phyloP scores from a whole-genome alignment of 2,797 vertebrate species.

The Merluccius polli region DNA sequence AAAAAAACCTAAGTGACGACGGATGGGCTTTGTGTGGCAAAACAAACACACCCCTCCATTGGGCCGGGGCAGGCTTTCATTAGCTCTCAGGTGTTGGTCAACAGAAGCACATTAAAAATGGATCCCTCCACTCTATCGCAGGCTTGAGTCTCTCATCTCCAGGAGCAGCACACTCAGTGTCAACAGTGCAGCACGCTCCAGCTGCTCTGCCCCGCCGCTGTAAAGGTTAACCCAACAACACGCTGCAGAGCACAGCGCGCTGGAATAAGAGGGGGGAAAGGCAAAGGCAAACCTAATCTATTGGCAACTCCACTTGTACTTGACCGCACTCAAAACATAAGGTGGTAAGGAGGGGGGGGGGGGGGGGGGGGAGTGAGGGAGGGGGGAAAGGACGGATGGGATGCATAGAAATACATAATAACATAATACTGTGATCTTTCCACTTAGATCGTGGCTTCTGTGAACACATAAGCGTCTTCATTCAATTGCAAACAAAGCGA shows the following conservation, averaged over 20 bases:
- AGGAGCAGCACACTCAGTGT: slow-evolving; percentile 29
- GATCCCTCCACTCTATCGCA: slow-evolving; percentile 42
- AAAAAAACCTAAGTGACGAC: slow-evolving; percentile 26
- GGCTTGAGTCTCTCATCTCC: slow-evolving; percentile 29
- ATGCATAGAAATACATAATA: background rate
- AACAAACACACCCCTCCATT: slow-evolving; percentile 13
- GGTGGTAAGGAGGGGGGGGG: background rate
- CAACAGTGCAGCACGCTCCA: slow-evolving; percentile 49
- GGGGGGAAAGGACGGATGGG: background rate
- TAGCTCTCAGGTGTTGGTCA: slow-evolving; percentile 45
- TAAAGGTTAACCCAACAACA: background rate
- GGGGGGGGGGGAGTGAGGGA: background rate
- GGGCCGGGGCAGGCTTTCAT: slow-evolving; percentile 40
- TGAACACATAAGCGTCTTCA: background rate
- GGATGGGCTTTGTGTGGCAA: slow-evolving; percentile 45
- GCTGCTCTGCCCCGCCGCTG: slow-evolving; percentile 34
- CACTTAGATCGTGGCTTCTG: background rate
- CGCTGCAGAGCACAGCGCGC: background rate
- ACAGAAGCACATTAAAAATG: slow-evolving; percentile 59
- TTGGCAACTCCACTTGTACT: background rate
- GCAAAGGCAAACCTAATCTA: background rate
- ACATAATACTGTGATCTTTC: background rate
- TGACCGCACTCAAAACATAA: background rate
- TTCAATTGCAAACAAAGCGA: background rate
- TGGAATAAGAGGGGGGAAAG: background rate